Evolutionary conservation across 1,140 invertebrate genomes (phyloP).

Genomic region (Pomacea maculata): DNA sequence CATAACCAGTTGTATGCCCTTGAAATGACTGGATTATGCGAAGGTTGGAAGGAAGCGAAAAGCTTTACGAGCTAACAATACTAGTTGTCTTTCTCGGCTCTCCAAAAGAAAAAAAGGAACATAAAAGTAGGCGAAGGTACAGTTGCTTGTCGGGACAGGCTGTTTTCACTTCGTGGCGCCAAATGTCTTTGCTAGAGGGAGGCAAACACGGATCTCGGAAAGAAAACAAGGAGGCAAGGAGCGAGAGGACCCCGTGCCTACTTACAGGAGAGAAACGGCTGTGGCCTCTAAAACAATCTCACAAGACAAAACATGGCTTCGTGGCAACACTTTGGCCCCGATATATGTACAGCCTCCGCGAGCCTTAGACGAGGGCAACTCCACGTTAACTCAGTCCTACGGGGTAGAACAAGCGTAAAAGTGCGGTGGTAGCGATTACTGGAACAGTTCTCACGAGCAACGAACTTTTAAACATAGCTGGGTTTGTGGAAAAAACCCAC

Average conservation of each 20-base stretch:
- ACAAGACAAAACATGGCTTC: slow-evolving; percentile 7
- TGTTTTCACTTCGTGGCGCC: slow-evolving; percentile 12
- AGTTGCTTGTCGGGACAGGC: background rate
- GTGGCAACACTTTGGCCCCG: background rate
- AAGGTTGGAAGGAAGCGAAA: too few relatives aligned
- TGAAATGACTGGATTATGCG: too few relatives aligned
- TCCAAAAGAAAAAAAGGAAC: background rate
- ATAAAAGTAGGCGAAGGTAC: background rate
- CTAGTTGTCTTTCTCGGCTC: background rate
- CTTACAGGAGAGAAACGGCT: background rate
- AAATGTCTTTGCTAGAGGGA: slow-evolving; percentile 3
- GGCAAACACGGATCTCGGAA: background rate
- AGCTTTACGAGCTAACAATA: too few relatives aligned
- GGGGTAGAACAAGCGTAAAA: too few relatives aligned
- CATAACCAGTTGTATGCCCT: too few relatives aligned
- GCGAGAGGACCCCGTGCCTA: background rate
- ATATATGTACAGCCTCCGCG: too few relatives aligned
- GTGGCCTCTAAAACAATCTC: background rate
- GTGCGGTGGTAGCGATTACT: too few relatives aligned
- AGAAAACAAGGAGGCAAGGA: background rate
- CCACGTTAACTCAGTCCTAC: too few relatives aligned
- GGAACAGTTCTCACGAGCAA: too few relatives aligned
- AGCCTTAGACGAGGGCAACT: too few relatives aligned
- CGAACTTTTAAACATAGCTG: too few relatives aligned
- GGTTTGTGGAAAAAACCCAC: too few relatives aligned